These are phyloP conservation scores for Trilocha varians DNA, from an alignment of 2,888 invertebrate species.

Conservation along the genomic window DNA sequence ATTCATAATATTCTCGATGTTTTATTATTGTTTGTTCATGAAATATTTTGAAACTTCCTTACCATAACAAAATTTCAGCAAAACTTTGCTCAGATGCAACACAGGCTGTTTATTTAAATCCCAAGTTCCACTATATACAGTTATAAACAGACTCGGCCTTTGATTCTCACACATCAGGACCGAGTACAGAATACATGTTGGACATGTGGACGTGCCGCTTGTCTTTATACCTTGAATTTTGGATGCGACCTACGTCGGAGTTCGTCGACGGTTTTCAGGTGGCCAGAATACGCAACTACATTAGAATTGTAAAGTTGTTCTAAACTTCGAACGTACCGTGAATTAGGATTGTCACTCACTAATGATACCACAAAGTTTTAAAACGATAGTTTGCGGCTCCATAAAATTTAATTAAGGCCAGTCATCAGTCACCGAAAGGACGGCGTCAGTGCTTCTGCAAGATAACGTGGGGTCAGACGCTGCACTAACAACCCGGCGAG, in stretches of 20 bases:
- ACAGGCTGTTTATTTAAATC: conserved; percentile 35
- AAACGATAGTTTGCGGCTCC: conserved; percentile 31
- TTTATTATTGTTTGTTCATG: no score
- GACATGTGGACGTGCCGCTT: conserved; percentile 39
- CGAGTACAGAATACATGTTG: conserved; percentile 30
- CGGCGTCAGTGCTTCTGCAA: conserved; percentile 56
- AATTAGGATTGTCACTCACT: conserved; percentile 33
- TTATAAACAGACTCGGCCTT: conserved; percentile 33
- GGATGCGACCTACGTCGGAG: conserved; percentile 45
- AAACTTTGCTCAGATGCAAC: not conserved
- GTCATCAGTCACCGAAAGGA: conserved; percentile 66
- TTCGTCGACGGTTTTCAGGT: conserved; percentile 42
- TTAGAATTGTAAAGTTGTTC: conserved; percentile 41
- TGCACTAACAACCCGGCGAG: conserved; percentile 50
- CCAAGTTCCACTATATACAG: conserved; percentile 13
- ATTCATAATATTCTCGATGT: no score
- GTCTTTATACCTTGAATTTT: conserved; percentile 57
- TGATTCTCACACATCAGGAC: conserved; percentile 33
- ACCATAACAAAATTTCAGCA: no score
- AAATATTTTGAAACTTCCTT: no score
- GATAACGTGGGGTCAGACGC: conserved; percentile 67
- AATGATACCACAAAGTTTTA: conserved; percentile 28
- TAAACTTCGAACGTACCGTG: conserved; percentile 25
- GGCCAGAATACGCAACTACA: conserved; percentile 46
- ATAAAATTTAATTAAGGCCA: conserved; percentile 69